Percentiles rank a stretch among this genome's conserved stretches.
phyloP scores from a whole-genome alignment of 2,113 vertebrate species.

The Orthochromis malagaraziensis region DNA sequence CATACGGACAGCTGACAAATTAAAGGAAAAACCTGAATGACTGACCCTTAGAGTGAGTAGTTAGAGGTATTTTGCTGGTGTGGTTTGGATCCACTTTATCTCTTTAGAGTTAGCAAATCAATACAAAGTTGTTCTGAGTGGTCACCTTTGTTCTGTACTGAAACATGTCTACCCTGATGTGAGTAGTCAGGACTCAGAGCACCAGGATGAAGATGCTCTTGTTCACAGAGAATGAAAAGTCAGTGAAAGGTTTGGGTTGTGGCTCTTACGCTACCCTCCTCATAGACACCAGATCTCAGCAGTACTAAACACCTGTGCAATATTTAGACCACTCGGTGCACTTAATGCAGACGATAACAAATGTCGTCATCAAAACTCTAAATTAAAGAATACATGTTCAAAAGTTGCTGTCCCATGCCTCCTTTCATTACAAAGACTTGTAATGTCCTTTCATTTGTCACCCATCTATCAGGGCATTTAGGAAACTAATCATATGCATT shows the following conservation, averaged over 20 bases:
- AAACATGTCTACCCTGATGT: not conserved
- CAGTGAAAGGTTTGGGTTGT: not conserved
- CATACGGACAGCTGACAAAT: not conserved
- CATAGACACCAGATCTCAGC: not conserved
- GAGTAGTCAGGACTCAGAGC: not conserved
- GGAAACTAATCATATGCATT: not conserved
- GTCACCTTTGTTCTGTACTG: not conserved
- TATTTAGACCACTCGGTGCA: not conserved
- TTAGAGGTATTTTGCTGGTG: not conserved
- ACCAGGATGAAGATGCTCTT: not conserved
- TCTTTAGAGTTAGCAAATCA: not conserved
- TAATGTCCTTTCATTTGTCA: not conserved
- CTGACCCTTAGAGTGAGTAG: not conserved
- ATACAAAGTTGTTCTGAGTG: not conserved
- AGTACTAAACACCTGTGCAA: not conserved
- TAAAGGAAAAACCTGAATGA: not conserved
- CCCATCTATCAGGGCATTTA: not conserved
- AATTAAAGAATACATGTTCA: rapidly evolving
- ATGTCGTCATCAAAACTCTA: not conserved
- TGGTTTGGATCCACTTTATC: not conserved
- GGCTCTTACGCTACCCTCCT: not conserved
- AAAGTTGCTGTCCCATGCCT: rapidly evolving
- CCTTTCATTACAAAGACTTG: rapidly evolving
- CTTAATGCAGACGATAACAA: not conserved
- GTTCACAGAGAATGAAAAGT: not conserved